Conservation (phyloP, 2,888 invertebrate species). For the Eumerus sabulonum region DNA sequence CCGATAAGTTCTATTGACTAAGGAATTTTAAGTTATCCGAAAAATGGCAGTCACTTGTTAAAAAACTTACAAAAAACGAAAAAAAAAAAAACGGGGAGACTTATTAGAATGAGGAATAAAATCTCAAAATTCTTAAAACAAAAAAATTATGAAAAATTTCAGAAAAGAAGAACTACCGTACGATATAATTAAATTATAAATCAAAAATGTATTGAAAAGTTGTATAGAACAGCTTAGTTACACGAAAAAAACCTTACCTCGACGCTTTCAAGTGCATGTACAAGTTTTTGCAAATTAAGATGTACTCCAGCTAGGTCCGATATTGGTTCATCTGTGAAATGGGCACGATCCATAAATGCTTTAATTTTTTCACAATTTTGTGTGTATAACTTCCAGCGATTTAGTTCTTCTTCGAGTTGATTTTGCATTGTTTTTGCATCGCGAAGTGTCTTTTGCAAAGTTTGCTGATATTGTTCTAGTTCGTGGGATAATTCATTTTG, state of each 20-base stretch:
- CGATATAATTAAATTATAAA: too few species aligned
- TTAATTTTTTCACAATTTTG: constrained; percentile 88
- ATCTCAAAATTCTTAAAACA: too few species aligned
- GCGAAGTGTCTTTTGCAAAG: constrained; percentile 89
- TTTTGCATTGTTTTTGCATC: constrained; percentile 90
- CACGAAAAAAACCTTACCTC: constrained; percentile 83
- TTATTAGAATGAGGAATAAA: too few species aligned
- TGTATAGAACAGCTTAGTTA: too few species aligned
- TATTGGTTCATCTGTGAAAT: constrained; percentile 89
- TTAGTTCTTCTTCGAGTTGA: constrained; percentile 88
- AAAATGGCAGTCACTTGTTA: too few species aligned
- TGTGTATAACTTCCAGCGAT: constrained; percentile 92
- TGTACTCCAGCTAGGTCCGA: constrained; percentile 90
- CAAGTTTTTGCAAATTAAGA: constrained; percentile 90
- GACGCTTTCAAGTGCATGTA: constrained; percentile 85
- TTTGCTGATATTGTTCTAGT: constrained; percentile 89
- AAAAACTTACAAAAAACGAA: too few species aligned
- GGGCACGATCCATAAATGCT: constrained; percentile 86
- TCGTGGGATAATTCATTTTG: constrained; percentile 91
- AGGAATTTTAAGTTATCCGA: too few species aligned
- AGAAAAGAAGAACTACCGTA: too few species aligned
- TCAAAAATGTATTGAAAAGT: too few species aligned
- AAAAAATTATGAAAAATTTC: too few species aligned
- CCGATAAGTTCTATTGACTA: too few species aligned
- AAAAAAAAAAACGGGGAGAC: too few species aligned